phyloP scores from a whole-genome alignment of 2,113 vertebrate genomes.

The Campylomormyrus tamandua region DNA sequence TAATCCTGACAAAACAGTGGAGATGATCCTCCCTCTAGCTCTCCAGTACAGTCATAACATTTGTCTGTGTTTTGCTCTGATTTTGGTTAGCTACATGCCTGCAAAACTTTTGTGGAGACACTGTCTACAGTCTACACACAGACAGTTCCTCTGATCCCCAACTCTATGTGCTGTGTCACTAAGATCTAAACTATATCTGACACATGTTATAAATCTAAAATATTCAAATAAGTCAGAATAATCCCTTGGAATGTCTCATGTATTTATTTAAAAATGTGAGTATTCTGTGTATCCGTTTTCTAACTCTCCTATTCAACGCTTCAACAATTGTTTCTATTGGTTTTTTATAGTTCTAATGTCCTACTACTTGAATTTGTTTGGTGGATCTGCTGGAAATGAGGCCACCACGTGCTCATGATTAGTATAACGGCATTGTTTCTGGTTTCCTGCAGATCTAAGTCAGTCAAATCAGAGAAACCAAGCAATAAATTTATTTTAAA shows the following conservation, averaged over 20 bases:
- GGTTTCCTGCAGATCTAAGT: background rate
- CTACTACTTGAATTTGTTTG: conserved; percentile 27
- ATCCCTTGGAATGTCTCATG: background rate
- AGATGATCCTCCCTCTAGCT: conserved; percentile 46
- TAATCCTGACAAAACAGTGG: conserved; percentile 31
- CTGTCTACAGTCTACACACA: conserved; percentile 13
- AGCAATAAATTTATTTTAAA: background rate
- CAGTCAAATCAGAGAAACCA: conserved; percentile 15
- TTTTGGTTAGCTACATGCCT: conserved; percentile 10
- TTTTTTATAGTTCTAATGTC: conserved; percentile 19
- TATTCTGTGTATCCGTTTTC: background rate
- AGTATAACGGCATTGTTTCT: conserved; percentile 15
- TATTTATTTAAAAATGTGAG: background rate
- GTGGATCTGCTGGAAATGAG: conserved; percentile 37
- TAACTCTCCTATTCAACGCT: background rate
- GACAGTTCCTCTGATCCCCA: conserved; percentile 23
- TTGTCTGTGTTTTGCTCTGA: conserved; percentile 31
- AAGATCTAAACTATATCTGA: conserved; percentile 20
- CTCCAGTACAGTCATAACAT: conserved; percentile 43
- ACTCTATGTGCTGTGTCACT: conserved; percentile 9
- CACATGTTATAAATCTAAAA: conserved; percentile 6
- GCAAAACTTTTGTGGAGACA: conserved; percentile 12
- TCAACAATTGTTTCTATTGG: conserved; percentile 7
- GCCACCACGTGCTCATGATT: background rate
- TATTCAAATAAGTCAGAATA: background rate